These are phyloP conservation scores for Lutraria lutraria DNA, from an alignment of 2,888 invertebrate species.

Conservation along the genomic window DNA sequence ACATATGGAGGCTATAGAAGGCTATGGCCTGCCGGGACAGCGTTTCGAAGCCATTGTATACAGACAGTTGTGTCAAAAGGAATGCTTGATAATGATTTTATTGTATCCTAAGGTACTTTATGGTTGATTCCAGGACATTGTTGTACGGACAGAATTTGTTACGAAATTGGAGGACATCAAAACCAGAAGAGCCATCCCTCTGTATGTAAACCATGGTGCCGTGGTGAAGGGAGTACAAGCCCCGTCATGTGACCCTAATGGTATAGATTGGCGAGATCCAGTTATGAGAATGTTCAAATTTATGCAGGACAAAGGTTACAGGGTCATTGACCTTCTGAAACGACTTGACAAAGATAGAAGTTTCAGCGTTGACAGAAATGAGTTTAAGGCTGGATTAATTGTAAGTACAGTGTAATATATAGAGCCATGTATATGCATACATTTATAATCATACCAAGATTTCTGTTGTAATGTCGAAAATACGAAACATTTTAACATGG, in stretches of 20 bases:
- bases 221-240: slow-evolving; percentile 70
- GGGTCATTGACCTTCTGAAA: slow-evolving; percentile 82
- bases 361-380: slow-evolving; percentile 76
- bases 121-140: slow-evolving; percentile 71
- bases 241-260: slow-evolving; percentile 64
- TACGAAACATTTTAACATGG: too few species aligned
- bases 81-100: neutral
- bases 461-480: too few species aligned
- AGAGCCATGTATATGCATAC: too few species aligned
- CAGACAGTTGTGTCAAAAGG: too few species aligned
- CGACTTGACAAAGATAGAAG: slow-evolving; percentile 79
- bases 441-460: too few species aligned
- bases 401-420: slow-evolving; percentile 69
- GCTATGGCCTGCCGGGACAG: too few species aligned
- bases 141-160: slow-evolving; percentile 76
- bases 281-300: slow-evolving; percentile 77
- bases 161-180: slow-evolving; percentile 73
- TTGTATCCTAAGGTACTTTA: neutral
- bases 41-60: too few species aligned
- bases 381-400: slow-evolving; percentile 78
- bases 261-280: slow-evolving; percentile 75
- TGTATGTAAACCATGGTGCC: slow-evolving; percentile 74
- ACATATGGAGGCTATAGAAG: too few species aligned
- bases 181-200: slow-evolving; percentile 56
- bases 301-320: slow-evolving; percentile 79